phyloP scores from a whole-genome alignment of 2,113 vertebrate species.

The Oryzias celebensis region DNA sequence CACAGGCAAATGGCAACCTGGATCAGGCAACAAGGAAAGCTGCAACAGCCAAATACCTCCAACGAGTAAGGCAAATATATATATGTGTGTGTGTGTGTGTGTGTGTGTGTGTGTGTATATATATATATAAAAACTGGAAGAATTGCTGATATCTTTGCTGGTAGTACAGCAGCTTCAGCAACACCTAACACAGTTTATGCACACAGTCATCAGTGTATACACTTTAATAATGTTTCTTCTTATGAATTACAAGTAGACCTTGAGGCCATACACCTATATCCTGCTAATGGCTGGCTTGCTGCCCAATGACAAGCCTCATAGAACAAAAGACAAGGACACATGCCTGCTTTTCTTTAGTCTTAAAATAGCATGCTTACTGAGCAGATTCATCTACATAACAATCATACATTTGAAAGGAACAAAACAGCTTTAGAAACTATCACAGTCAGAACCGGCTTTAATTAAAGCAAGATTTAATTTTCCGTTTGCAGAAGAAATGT shows the following conservation, averaged over 20 bases:
- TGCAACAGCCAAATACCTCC: too few relatives aligned
- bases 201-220: slow-evolving; percentile 22
- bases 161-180: slow-evolving; percentile 5
- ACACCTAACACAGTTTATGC: slow-evolving; percentile 3
- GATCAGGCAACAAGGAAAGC: too few relatives aligned
- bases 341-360: slow-evolving; percentile 40
- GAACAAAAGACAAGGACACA: slow-evolving; percentile 55
- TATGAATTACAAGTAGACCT: slow-evolving; percentile 74
- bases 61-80: too few relatives aligned
- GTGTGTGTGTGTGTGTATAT: too few relatives aligned
- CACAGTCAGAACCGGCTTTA: neutral
- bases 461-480: neutral
- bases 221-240: slow-evolving; percentile 55
- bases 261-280: slow-evolving; percentile 52
- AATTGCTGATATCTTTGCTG: slow-evolving; percentile 30
- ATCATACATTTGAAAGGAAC: slow-evolving; percentile 9
- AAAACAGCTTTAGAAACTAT: slow-evolving; percentile 29
- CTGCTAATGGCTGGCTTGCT: slow-evolving; percentile 57
- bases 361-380: slow-evolving; percentile 48
- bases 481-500: slow-evolving; percentile 8
- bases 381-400: slow-evolving; percentile 51
- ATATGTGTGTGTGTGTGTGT: too few relatives aligned
- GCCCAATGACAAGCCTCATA: slow-evolving; percentile 60
- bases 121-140: neutral
- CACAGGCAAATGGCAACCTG: too few relatives aligned